These are phyloP conservation scores for Rhadina sibilatrix DNA, from an alignment of 2,113 vertebrate genomes.

Conservation along the genomic window DNA sequence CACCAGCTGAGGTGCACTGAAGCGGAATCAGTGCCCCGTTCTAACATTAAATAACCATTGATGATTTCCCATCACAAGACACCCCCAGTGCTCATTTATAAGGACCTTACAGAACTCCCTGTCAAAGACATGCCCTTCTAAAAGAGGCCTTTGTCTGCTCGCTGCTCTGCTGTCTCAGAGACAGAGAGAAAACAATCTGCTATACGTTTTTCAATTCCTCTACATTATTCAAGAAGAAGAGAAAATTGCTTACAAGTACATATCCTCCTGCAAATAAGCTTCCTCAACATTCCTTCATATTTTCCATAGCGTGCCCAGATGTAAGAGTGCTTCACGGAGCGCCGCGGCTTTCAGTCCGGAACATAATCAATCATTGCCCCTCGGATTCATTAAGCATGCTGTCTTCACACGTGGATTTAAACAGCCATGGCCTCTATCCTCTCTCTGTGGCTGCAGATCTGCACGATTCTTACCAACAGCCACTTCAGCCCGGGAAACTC, in stretches of 20 bases:
- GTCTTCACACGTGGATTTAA: conserved; percentile 46
- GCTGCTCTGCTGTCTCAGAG: neutral
- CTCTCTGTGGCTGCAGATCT: neutral
- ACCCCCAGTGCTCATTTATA: neutral
- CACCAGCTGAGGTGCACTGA: neutral
- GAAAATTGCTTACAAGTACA: conserved; percentile 76
- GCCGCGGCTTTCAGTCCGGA: conserved; percentile 27
- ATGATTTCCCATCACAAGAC: neutral
- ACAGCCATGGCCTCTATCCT: conserved; percentile 28
- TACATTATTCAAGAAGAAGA: neutral
- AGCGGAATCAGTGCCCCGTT: rapidly evolving
- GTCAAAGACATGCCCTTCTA: neutral
- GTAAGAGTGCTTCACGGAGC: conserved; percentile 31
- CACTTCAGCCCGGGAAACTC: neutral
- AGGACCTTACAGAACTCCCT: neutral
- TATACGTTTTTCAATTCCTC: neutral
- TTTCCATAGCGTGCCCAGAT: conserved; percentile 62
- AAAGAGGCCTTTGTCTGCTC: conserved; percentile 54
- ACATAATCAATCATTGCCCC: conserved; percentile 51
- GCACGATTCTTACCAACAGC: neutral
- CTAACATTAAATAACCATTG: neutral
- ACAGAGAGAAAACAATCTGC: neutral
- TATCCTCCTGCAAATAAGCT: conserved; percentile 81
- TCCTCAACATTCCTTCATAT: conserved; percentile 79
- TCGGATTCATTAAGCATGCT: conserved; percentile 54